These are phyloP conservation scores for Chaetodon trifasciatus DNA, from an alignment of 2,797 vertebrate genomes.

Conservation along the genomic window DNA sequence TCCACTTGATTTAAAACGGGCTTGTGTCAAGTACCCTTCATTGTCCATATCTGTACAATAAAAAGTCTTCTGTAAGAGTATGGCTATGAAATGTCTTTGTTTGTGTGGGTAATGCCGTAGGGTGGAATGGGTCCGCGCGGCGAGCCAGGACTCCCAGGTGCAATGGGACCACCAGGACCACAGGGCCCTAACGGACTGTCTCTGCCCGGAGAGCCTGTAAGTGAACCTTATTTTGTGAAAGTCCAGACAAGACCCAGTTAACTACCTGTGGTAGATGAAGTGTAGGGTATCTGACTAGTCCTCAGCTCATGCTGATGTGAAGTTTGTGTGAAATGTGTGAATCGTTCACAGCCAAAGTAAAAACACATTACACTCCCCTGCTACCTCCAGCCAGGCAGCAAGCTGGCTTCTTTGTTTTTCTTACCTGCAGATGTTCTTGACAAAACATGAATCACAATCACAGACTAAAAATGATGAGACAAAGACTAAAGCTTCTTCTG, in stretches of 20 bases:
- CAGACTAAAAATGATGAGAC: slow-evolving; percentile 37
- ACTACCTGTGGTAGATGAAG: neutral
- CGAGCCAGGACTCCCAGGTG: slow-evolving; percentile 89
- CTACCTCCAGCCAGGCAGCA: slow-evolving; percentile 22
- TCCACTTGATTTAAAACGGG: slow-evolving; percentile 48
- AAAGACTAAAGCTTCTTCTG: slow-evolving; percentile 27
- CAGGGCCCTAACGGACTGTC: slow-evolving; percentile 97
- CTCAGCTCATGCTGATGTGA: slow-evolving; percentile 19
- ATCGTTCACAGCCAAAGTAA: slow-evolving; percentile 46
- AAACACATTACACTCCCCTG: slow-evolving; percentile 43
- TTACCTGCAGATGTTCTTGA: slow-evolving; percentile 62
- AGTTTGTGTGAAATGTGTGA: slow-evolving; percentile 24
- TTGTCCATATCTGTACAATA: slow-evolving; percentile 33
- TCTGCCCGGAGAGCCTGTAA: slow-evolving; percentile 96
- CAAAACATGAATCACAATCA: slow-evolving; percentile 63
- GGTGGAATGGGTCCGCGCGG: slow-evolving; percentile 93
- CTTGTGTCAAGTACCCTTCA: slow-evolving; percentile 39
- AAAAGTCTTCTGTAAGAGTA: slow-evolving; percentile 12
- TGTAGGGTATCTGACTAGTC: slow-evolving; percentile 21
- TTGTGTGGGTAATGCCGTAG: slow-evolving; percentile 76
- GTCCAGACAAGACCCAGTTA: neutral
- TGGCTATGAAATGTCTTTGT: slow-evolving; percentile 28
- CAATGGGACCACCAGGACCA: slow-evolving; percentile 96
- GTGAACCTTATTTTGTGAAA: slow-evolving; percentile 20
- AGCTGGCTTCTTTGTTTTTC: slow-evolving; percentile 50